Conservation (phyloP, 2,113 vertebrate genomes). For the Apodemus sylvaticus region DNA sequence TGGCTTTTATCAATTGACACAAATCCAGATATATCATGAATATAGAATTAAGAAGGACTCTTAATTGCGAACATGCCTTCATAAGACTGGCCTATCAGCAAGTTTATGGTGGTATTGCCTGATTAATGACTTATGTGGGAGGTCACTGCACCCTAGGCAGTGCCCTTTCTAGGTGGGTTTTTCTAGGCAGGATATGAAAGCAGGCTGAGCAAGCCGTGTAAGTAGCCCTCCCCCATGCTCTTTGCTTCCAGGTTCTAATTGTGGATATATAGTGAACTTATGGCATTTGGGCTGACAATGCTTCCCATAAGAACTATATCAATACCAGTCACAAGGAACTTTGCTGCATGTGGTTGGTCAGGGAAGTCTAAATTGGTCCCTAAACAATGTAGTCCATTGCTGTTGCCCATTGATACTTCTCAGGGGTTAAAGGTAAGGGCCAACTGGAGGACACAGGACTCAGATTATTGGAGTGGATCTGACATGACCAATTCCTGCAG, state of each 20-base stretch:
- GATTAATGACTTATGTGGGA: background rate
- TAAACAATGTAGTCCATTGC: background rate
- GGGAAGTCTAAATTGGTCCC: background rate
- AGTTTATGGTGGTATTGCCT: background rate
- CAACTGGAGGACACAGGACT: background rate
- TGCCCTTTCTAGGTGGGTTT: background rate
- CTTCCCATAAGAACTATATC: background rate
- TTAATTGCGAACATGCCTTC: background rate
- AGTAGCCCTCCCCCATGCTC: background rate
- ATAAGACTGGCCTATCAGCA: background rate
- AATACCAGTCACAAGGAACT: background rate
- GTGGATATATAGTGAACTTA: background rate
- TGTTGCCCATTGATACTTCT: background rate
- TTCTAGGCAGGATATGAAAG: background rate
- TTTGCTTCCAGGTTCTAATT: background rate
- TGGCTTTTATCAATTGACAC: background rate
- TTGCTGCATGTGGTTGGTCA: background rate
- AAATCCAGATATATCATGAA: background rate
- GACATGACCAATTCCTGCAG: background rate
- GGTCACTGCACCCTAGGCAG: background rate
- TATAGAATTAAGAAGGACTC: background rate
- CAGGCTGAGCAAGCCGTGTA: background rate
- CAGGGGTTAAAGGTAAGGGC: background rate
- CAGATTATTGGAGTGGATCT: background rate
- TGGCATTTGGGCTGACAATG: background rate